Evolutionary conservation across 2,113 vertebrate species (phyloP), one percentile per base, ranked within the genome.

Genomic region (Herpailurus yagouaroundi): DNA sequence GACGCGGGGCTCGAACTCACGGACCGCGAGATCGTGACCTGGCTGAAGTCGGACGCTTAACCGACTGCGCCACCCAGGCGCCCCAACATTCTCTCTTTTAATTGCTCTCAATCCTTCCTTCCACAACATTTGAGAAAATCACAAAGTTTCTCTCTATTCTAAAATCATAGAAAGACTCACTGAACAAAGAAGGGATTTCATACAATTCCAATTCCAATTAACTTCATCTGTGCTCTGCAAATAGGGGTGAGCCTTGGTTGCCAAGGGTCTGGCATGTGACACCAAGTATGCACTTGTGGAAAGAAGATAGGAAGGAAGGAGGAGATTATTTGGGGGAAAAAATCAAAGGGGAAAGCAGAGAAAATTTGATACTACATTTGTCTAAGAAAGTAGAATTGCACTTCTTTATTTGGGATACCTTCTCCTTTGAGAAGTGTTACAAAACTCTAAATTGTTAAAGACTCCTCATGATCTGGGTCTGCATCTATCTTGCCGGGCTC

Each of bases 111-210:
- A 48, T 89, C 66, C 13, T 93, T 94, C 29, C 81, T 95, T 64
- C 36, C 64, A 66, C 33, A 77, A 45, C 33, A 66, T 90, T 89
- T 95, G 94, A 93, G 92, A 89, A 81, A 95, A 82, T 6, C 1
- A 55, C 94, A 96, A 96, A 97, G 57, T 27, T 69, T 69, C 77
- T 83, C 64, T 93, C 50, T 90, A 87, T 55, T 83, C 55, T 90
- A 69, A 97, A 94, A 74, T 66, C 55, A 90, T 64, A 21, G 55
- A 71, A 74, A 91, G 82, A 63, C 27, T 89, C 48, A 63, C 66
- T 36, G 76, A 96, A 57, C 50, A 91, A 85, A 88, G 63, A 68
- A 80, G 69, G 19, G 18, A 77, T 79, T 94, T 91, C 84, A 84
- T 25, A 50, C 38, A 69, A 76, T 94, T 85, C 45, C 77, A 64